These are phyloP conservation scores for Urocitellus parryii DNA, from an alignment of 2,113 vertebrate species.

Conservation along the genomic window DNA sequence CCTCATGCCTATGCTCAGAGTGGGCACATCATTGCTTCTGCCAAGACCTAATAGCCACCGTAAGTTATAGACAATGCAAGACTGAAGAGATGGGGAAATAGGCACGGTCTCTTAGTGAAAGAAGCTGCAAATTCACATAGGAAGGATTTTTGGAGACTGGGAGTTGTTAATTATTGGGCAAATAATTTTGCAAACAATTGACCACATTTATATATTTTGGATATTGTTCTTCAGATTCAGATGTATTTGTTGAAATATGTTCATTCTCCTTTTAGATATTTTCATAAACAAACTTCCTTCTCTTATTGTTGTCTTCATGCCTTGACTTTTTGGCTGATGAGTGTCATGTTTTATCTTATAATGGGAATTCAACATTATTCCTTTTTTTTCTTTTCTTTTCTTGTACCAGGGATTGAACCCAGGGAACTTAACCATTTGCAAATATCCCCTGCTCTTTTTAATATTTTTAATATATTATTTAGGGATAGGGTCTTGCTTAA, in stretches of 20 bases:
- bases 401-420: no score
- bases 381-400: no score
- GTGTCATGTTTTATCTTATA: neutral
- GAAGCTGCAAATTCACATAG: neutral
- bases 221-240: neutral
- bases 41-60: neutral
- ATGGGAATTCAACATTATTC: no score
- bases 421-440: no score
- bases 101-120: accelerated
- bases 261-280: neutral
- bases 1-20: neutral
- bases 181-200: neutral
- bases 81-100: neutral
- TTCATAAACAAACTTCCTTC: neutral
- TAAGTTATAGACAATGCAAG: neutral
- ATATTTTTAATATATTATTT: no score
- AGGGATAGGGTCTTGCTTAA: no score
- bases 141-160: neutral
- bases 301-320: neutral
- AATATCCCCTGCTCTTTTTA: no score
- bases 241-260: neutral
- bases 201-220: neutral
- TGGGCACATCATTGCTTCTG: neutral
- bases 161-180: neutral
- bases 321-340: neutral